phyloP scores from a whole-genome alignment of 2,888 invertebrate species.

The Anthoptus insignis region DNA sequence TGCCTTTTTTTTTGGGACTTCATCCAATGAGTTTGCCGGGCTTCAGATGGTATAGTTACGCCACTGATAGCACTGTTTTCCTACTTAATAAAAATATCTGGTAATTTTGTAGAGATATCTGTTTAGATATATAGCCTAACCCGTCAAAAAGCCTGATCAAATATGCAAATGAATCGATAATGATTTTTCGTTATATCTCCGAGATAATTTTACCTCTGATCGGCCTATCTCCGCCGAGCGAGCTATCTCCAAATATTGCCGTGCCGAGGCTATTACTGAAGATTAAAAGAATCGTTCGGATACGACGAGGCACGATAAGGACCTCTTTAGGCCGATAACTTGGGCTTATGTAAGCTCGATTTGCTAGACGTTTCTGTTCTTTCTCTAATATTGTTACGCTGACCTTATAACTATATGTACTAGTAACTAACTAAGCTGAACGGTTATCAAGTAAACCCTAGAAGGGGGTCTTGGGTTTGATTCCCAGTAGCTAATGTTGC shows the following conservation, averaged over 20 bases:
- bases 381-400: background rate
- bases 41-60: no score
- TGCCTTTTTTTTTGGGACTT: no score
- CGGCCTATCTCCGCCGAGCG: background rate
- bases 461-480: no score
- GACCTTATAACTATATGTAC: no score
- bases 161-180: conserved; percentile 7
- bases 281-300: conserved; percentile 18
- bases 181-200: conserved; percentile 6
- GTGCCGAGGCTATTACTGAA: conserved; percentile 17
- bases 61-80: no score
- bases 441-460: no score
- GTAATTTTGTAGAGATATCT: background rate
- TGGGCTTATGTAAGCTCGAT: conserved; percentile 8
- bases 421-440: conserved; percentile 4
- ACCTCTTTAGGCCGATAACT: conserved; percentile 11
- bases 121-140: background rate
- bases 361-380: background rate
- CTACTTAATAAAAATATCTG: background rate
- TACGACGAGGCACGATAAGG: conserved; percentile 15
- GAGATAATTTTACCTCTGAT: conserved; percentile 3
- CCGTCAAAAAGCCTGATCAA: background rate
- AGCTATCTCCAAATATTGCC: conserved; percentile 13
- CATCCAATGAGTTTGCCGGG: no score
- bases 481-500: no score